Base-by-base conservation (phyloP, 2,113 vertebrate species). In the Salvelinus fontinalis region DNA sequence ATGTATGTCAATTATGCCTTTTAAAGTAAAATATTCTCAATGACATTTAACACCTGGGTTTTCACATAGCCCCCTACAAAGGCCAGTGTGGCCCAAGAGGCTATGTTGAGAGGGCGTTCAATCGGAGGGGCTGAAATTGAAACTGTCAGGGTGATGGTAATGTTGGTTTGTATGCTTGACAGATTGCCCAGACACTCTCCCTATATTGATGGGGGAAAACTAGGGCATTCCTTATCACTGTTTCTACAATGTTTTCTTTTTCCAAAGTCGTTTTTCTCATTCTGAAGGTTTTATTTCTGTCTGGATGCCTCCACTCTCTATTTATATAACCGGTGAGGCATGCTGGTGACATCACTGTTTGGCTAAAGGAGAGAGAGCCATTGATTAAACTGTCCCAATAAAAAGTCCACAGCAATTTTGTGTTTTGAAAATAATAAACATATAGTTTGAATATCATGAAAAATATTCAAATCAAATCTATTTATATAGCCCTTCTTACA, bases 91-190 rank as follows among this genome's bases (percentile, higher is more conserved):
- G 64, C 57, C 60, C 48, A 73, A 49, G 57, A 49, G 24, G 54
- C 64, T 48, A 73, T 27, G 27, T 49, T 69, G 67, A 24, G 29
- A 70, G 68, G 68, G 71, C 71, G 74, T 81, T 73, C 79, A 77
- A 81, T 71, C 75, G 54, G 69, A 54, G 48, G 27, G 29, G 67
- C 71, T 70, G 66, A 75, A 81, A 81, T 81, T 78, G 80, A 81
- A 81, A 75, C 67, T 75, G 76, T 70, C 76, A 71, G 48, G 29
- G 14, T 24, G 62, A 72, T 70, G 76, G 44, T 70, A 67, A 81
- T 81, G 67, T 74, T 57, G 72, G 64, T 67, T 70, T n/a, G 54
- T 60, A 51, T 14, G 26, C 71, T 26, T 77, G 75, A 77, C 71
- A 70, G 66, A 77, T 74, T 81, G 80, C 34, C 18, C 29, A 39